Percentiles rank a stretch among this genome's conserved stretches.
These are phyloP conservation scores for Cabera pusaria DNA, from an alignment of 2,888 invertebrate genomes.

Conservation along the genomic window DNA sequence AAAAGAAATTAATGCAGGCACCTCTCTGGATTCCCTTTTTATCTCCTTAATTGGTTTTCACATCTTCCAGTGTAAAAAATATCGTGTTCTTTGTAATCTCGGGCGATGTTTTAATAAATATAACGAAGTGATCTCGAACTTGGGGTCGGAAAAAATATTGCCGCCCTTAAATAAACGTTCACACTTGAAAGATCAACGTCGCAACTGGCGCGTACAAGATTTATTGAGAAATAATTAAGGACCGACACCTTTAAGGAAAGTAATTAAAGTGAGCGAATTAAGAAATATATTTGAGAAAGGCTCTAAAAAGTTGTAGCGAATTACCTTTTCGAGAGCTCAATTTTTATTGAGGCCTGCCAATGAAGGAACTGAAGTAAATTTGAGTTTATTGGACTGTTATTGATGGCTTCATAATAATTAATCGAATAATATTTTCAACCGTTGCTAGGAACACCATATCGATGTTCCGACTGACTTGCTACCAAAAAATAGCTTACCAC, in stretches of 20 bases:
- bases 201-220: constrained; percentile 67
- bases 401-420: too few species aligned
- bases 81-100: constrained; percentile 83
- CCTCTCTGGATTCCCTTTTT: constrained; percentile 82
- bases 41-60: constrained; percentile 84
- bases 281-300: constrained; percentile 18
- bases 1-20: constrained; percentile 83
- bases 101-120: constrained; percentile 83
- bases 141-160: constrained; percentile 75
- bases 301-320: constrained; percentile 1
- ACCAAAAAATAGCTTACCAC: too few species aligned
- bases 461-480: too few species aligned
- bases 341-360: background rate
- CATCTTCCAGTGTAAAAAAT: constrained; percentile 83
- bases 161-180: constrained; percentile 78
- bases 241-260: constrained; percentile 54
- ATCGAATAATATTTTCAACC: too few species aligned
- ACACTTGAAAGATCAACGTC: constrained; percentile 79
- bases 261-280: constrained; percentile 61
- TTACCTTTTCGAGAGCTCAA: background rate
- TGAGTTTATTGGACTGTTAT: too few species aligned
- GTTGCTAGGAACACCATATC: too few species aligned
- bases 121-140: constrained; percentile 74
- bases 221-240: constrained; percentile 80
- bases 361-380: too few species aligned